A percentile compares a stretch with the other conserved stretches of the same genome.
Conservation (phyloP, 2,113 vertebrate species). For the Malurus alboscapulatus region DNA sequence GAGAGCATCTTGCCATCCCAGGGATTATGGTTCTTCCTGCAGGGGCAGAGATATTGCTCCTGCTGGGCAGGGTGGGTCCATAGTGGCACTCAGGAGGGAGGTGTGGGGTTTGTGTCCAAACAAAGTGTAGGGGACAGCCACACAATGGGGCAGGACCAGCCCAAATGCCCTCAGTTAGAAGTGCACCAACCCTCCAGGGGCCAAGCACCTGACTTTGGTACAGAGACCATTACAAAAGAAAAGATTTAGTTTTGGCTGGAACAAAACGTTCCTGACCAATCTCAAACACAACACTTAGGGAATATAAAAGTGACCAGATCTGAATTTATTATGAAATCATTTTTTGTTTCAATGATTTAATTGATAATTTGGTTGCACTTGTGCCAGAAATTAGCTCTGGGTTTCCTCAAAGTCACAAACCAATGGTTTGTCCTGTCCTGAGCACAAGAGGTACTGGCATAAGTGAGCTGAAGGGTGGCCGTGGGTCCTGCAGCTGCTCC, state of each 20-base stretch:
- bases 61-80: not conserved
- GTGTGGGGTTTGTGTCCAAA: not conserved
- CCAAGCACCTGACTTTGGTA: not conserved
- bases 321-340: not conserved
- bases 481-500: accelerated
- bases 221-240: not conserved
- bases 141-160: not conserved
- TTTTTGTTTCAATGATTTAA: not conserved
- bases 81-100: not conserved
- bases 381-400: not conserved
- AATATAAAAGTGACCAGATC: not conserved
- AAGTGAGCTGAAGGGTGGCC: not conserved
- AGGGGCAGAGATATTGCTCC: not conserved
- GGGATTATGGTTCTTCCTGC: not conserved
- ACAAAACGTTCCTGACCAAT: not conserved
- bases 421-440: accelerated
- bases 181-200: not conserved
- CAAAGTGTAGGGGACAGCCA: not conserved
- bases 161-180: not conserved
- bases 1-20: not conserved
- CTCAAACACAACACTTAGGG: not conserved
- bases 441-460: not conserved
- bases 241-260: not conserved
- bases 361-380: not conserved
- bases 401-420: not conserved